Evolutionary conservation across 2,797 vertebrate species (phyloP).

Genomic region (Neostethus bicornis): DNA sequence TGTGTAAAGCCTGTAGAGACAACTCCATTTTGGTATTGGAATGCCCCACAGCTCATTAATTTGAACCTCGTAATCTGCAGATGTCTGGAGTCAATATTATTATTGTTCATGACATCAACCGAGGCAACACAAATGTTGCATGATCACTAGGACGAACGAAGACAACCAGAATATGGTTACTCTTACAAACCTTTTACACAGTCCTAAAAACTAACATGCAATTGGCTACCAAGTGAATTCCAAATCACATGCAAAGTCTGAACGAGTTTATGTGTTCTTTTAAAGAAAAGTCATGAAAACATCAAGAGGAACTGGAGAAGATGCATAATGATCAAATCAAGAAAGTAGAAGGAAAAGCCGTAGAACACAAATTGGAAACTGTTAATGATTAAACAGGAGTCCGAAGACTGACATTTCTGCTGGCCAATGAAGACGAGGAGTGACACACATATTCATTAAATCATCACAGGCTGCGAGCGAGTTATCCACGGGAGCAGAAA

Average conservation of each 20-base stretch:
- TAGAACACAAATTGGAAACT: neutral
- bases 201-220: conserved; percentile 4
- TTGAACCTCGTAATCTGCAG: neutral
- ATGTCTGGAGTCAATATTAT: neutral
- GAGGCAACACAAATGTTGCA: neutral
- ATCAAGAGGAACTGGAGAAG: neutral
- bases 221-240: too few species aligned
- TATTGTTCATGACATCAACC: too few species aligned
- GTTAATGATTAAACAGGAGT: neutral
- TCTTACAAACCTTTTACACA: too few species aligned
- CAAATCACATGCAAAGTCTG: too few species aligned
- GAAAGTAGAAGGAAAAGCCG: conserved; percentile 2
- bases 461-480: conserved; percentile 9
- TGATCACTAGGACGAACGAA: too few species aligned
- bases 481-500: conserved; percentile 36
- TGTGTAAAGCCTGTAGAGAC: too few species aligned
- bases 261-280: too few species aligned
- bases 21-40: too few species aligned
- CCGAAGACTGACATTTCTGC: conserved; percentile 27
- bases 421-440: conserved; percentile 15
- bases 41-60: neutral
- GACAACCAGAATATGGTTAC: too few species aligned
- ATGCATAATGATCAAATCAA: conserved; percentile 9
- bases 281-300: too few species aligned
- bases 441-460: conserved; percentile 23